Base-by-base conservation (phyloP, 2,888 invertebrate species). In the Odontocolon sp. region DNA sequence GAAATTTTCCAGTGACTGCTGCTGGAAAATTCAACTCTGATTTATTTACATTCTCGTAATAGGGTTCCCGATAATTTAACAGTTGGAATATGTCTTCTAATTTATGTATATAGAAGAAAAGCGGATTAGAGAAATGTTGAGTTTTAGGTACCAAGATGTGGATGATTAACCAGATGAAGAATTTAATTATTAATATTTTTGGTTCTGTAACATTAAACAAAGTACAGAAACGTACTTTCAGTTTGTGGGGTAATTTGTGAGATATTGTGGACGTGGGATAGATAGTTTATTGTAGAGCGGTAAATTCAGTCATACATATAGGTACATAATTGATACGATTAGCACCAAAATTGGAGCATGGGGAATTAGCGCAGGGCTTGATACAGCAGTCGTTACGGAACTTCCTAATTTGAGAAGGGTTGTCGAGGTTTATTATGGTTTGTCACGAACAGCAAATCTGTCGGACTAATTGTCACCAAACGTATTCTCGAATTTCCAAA, bases 31-130 rank as follows among this genome's bases (percentile, higher is more conserved):
- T n/a, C n/a, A 57, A 57, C 26, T 23, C 45, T 67, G 9, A 47
- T 57, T 68, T 57, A 68, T 68, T 68, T 57, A 21, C 26, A 23
- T 56, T 45, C 8, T n/a, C 26, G 56, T 6, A 57, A 47, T 47
- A 16, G 16, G 45, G 23, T 14, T 68, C 47, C 28, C 42, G 45
- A 67, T 42, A 11, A 14, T 23, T 4, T 50, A 23, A n/a, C 9
- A 3, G 16, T 14, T 2, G 23, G 23, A 23, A 8, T 14, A 14
- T 21, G 31, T 23, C 23, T 6, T 23, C 23, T 23, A 14, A 14
- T 38, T 23, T 45, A 14, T 23, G 8, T 18, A 18, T 33, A 18
- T 18, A n/a, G 8, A n/a, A 40, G 26, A 40, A 40, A 9, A 26
- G 14, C 14, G 8, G 38, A 8, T 26, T 45, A n/a, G n/a, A n/a